Evolutionary conservation across 2,113 vertebrate species (phyloP).

Genomic region (Trinectes maculatus): DNA sequence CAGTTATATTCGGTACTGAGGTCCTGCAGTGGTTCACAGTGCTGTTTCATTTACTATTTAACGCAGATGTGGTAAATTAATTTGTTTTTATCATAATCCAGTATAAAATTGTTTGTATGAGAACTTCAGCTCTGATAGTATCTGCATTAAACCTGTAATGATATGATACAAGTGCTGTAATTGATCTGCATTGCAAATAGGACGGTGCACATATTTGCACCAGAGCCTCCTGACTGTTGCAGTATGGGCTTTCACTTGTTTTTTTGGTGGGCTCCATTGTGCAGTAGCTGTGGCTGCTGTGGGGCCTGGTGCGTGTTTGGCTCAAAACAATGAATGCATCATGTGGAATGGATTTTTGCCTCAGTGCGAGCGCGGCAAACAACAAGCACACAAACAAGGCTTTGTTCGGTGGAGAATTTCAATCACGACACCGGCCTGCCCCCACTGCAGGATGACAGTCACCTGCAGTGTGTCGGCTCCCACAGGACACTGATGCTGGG

Average conservation of each 20-base stretch:
- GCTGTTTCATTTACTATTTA: not conserved
- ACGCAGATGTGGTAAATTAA: not conserved
- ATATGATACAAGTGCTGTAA: not conserved
- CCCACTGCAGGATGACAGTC: conserved; percentile 46
- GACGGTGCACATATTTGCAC: not conserved
- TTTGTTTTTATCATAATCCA: too few relatives aligned
- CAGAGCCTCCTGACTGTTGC: conserved; percentile 22
- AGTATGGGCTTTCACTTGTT: conserved; percentile 7
- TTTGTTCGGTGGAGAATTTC: conserved; percentile 74
- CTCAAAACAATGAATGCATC: conserved; percentile 74
- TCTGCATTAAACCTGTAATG: too few relatives aligned
- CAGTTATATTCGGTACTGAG: not conserved
- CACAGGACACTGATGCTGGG: not conserved
- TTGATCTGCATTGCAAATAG: not conserved
- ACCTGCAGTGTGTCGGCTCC: conserved; percentile 43
- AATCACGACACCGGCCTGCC: conserved; percentile 54
- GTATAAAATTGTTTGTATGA: too few relatives aligned
- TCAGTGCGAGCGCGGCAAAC: conserved; percentile 58
- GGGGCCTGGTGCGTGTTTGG: conserved; percentile 55
- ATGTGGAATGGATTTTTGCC: conserved; percentile 76
- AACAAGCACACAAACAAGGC: conserved; percentile 71
- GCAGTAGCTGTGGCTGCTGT: conserved; percentile 40
- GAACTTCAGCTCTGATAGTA: too few relatives aligned
- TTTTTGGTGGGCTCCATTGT: conserved; percentile 27
- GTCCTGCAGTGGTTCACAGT: not conserved